These are phyloP conservation scores for Acleris emargana DNA, from an alignment of 2,888 invertebrate species.

Conservation along the genomic window DNA sequence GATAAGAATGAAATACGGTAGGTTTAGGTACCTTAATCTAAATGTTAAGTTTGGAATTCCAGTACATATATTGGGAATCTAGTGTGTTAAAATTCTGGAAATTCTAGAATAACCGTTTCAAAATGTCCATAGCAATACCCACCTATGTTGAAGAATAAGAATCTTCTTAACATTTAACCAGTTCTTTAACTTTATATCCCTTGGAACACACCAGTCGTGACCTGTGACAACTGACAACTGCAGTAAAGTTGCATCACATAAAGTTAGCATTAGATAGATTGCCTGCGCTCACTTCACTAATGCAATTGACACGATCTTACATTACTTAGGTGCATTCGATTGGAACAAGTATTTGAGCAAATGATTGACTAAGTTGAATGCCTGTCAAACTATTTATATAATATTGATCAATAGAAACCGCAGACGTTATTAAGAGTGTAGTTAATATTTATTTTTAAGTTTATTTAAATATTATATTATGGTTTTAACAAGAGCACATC, in stretches of 20 bases:
- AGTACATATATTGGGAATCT: too few relatives aligned
- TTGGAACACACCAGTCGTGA: slow-evolving; percentile 27
- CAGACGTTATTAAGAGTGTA: slow-evolving; percentile 9
- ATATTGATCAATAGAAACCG: not conserved
- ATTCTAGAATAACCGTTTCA: too few relatives aligned
- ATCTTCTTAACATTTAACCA: slow-evolving; percentile 22
- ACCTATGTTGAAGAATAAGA: slow-evolving; percentile 5
- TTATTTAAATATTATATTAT: not conserved
- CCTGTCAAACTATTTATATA: not conserved
- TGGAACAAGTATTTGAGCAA: slow-evolving; percentile 18
- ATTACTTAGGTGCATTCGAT: slow-evolving; percentile 11
- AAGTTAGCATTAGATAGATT: slow-evolving; percentile 15
- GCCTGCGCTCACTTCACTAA: slow-evolving; percentile 26
- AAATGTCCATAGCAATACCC: not conserved
- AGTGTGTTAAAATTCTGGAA: too few relatives aligned
- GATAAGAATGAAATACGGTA: too few relatives aligned
- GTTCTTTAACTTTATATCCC: slow-evolving; percentile 17
- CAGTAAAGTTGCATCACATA: slow-evolving; percentile 28
- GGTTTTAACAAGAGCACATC: not conserved
- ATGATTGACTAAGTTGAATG: slow-evolving; percentile 7
- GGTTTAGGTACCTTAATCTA: too few relatives aligned
- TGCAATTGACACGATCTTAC: slow-evolving; percentile 34
- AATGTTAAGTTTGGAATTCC: too few relatives aligned
- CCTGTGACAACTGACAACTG: slow-evolving; percentile 14
- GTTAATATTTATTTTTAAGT: slow-evolving; percentile 5